Base-by-base conservation (phyloP, 1,140 invertebrate genomes). In the Eumeta japonica region DNA sequence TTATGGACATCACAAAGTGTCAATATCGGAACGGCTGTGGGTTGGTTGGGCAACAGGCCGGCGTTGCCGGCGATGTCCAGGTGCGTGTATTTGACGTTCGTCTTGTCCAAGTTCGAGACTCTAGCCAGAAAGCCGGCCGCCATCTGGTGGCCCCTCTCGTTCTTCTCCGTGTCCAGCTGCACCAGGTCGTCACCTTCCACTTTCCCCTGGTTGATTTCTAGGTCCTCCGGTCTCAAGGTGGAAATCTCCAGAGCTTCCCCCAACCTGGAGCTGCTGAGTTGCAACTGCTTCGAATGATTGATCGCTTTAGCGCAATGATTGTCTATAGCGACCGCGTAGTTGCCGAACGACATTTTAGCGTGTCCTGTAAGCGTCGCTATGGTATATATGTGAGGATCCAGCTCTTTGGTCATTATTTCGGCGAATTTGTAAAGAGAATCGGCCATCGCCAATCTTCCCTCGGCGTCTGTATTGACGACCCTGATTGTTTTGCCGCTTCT, bases 291-390 rank as follows among this genome's bases (percentile, higher is more conserved):
- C 0, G 64, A 44, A 35, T 74, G 68, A 29, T 80, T 77, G 2
- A 71, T 75, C 5, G 77, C 71, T 40, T 77, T 76, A 0, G 95
- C 92, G 15, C 92, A 89, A 2, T 92, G 90, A 76, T 98, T 98
- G 58, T 97, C 93, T 77, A 98, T 84, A 32, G 77, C 75, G 55
- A 92, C 90, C 11, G 87, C 82, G 62, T 93, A 92, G 37, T 84
- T 83, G 13, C 94, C 94, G 33, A 87, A 86, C 7, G 89, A 83
- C 1, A 87, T 64, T 33, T 76, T 76, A 7, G 92, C 92, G 64
- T 97, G 93, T 0, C 91, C 90, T 12, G 95, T 98, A 29, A 98
- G 71, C 2, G 96, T 98, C 10, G 96, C 95, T 54, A 98, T 85
- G 0, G 95, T 98, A 50, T 94, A 92, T 12, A 98, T 75, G 73